These are phyloP conservation scores for Nowickia ferox DNA, from an alignment of 2,888 invertebrate genomes.

Conservation along the genomic window DNA sequence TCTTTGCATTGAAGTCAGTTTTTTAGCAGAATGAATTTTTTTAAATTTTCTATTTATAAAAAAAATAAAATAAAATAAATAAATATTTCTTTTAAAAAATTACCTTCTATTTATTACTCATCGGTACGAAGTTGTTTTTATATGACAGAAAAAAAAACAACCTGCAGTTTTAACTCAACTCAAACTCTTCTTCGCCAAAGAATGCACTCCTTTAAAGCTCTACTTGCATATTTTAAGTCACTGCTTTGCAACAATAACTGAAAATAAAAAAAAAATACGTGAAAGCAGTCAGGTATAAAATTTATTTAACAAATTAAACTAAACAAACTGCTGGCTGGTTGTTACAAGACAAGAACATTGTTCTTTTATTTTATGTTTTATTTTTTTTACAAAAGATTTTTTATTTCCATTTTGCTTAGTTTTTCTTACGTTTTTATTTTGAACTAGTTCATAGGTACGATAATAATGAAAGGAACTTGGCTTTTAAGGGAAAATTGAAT, in stretches of 20 bases:
- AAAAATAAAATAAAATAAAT: too few relatives aligned
- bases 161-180: too few relatives aligned
- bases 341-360: constrained; percentile 59
- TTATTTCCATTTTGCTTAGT: background rate
- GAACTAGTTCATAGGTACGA: too few relatives aligned
- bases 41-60: too few relatives aligned
- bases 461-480: constrained; percentile 9
- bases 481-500: constrained; percentile 54
- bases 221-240: constrained; percentile 5
- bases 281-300: constrained; percentile 59
- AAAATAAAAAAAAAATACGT: constrained; percentile 17
- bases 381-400: background rate
- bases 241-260: constrained; percentile 12
- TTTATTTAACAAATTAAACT: constrained; percentile 62
- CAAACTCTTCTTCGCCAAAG: background rate
- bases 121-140: too few relatives aligned
- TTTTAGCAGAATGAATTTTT: too few relatives aligned
- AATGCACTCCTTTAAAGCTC: constrained; percentile 26
- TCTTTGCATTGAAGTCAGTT: too few relatives aligned
- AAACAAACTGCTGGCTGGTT: constrained; percentile 54
- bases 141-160: too few relatives aligned
- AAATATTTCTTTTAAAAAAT: too few relatives aligned
- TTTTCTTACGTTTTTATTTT: background rate
- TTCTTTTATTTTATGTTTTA: background rate
- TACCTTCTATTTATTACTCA: too few relatives aligned